Base-by-base conservation (phyloP, 2,888 invertebrate species). In the Andrena minutula region DNA sequence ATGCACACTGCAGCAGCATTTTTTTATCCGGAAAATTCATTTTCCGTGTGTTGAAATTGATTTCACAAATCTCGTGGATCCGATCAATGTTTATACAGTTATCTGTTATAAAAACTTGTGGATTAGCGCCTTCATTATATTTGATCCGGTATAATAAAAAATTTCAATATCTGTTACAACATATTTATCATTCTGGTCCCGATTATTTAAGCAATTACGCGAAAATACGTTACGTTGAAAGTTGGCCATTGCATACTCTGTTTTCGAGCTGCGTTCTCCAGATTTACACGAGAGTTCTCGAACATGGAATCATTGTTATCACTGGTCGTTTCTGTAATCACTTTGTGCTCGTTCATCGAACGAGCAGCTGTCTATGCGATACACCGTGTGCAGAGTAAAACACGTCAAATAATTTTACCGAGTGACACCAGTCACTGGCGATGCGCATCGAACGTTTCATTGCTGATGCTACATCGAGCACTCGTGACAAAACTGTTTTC, bases 311-410 rank as follows among this genome's bases (percentile, higher is more conserved):
- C 88, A 90, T 90, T 88, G 90, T 89, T 89, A 88, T 84, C 88
- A 82, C 83, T 88, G 84, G 84, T 85, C 87, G 89, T 88, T 87
- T 83, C 76, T 83, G 84, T 90, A 89, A 89, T 90, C 89, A 89
- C 89, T 90, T 90, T 85, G 88, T 83, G 84, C 64, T 81, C 79
- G 84, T 75, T 82, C 77, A 79, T 77, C 86, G 86, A 80, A 83
- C 84, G 86, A 81, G 84, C 79, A 83, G 79, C 82, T 85, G 85
- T 82, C 83, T 58, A 26, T 73, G 75, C 82, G 82, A 76, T 82
- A 63, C 73, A 70, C 65, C 86, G 82, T 73, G 84, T 81, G 74
- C 79, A 80, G 75, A 88, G 79, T 88, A 88, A 86, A 89, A 84
- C 83, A 84, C 85, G 83, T 84, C 85, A 77, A 90, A 90, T 90